phyloP scores from a whole-genome alignment of 2,888 invertebrate species.

The Drosophila mettleri region DNA sequence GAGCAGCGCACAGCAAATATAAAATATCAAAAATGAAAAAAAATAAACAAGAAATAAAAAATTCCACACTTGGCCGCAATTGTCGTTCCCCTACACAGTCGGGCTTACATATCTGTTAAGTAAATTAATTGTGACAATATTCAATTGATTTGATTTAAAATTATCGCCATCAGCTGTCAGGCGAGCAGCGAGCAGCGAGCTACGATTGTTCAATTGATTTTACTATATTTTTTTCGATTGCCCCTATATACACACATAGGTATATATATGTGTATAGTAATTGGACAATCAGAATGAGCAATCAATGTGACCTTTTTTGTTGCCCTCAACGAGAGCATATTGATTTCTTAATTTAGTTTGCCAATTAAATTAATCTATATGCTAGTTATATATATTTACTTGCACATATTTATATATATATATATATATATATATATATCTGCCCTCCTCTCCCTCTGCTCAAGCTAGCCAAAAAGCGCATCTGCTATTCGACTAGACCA shows the following conservation, averaged over 20 bases:
- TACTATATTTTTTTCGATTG: conserved; percentile 28
- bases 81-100: conserved; percentile 50
- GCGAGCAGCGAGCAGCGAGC: conserved; percentile 31
- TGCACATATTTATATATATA: neutral
- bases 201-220: conserved; percentile 61
- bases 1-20: conserved; percentile 13
- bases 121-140: conserved; percentile 84
- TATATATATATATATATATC: neutral
- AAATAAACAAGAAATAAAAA: neutral
- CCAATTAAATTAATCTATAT: neutral
- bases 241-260: neutral
- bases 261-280: neutral
- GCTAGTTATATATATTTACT: too few species aligned
- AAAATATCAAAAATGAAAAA: neutral
- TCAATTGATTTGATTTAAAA: conserved; percentile 82
- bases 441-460: neutral
- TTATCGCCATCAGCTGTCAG: conserved; percentile 79
- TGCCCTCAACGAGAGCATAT: neutral
- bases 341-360: neutral
- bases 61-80: conserved; percentile 36
- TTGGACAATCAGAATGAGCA: conserved; percentile 7
- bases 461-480: conserved; percentile 11
- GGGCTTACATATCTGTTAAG: conserved; percentile 72
- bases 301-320: neutral
- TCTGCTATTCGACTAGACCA: conserved; percentile 19